Evolutionary conservation across 2,888 invertebrate species (phyloP).

Genomic region (Sinodicranocentrus sp.): DNA sequence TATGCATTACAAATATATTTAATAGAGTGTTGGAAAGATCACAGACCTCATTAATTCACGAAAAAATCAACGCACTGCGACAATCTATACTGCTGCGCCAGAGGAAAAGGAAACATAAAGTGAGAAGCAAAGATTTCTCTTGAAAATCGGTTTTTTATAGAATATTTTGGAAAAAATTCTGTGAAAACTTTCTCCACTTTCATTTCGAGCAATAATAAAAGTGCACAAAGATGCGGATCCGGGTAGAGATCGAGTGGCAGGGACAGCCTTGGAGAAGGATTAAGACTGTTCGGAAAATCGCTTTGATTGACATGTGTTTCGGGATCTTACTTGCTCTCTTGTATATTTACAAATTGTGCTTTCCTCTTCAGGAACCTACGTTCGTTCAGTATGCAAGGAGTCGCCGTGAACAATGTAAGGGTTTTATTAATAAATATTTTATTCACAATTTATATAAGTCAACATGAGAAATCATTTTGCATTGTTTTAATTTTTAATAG

Average conservation of each 20-base stretch:
- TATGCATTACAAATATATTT: background rate
- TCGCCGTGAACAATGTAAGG: constrained; percentile 36
- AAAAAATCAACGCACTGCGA: constrained; percentile 22
- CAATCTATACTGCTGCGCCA: background rate
- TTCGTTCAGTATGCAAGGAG: constrained; percentile 24
- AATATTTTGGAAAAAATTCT: too few species aligned
- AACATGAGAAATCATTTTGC: background rate
- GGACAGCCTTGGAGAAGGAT: constrained; percentile 59
- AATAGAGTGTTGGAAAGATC: constrained; percentile 7
- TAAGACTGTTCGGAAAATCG: constrained; percentile 34
- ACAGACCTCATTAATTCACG: constrained; percentile 13
- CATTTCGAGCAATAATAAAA: background rate
- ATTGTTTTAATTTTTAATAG: constrained; percentile 32
- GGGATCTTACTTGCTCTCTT: constrained; percentile 47
- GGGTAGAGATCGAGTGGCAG: constrained; percentile 64
- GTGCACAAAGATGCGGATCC: constrained; percentile 51
- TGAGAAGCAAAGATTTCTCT: background rate
- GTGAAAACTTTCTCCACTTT: background rate
- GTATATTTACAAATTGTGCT: constrained; percentile 56
- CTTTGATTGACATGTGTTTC: constrained; percentile 47
- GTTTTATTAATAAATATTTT: constrained; percentile 23
- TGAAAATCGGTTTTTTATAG: too few species aligned
- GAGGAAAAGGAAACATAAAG: background rate
- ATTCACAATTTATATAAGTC: background rate
- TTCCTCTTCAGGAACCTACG: constrained; percentile 59